Evolutionary conservation across 1,140 invertebrate species (phyloP), one percentile per base, ranked within the genome.

Genomic region (Zaprionus africanus): DNA sequence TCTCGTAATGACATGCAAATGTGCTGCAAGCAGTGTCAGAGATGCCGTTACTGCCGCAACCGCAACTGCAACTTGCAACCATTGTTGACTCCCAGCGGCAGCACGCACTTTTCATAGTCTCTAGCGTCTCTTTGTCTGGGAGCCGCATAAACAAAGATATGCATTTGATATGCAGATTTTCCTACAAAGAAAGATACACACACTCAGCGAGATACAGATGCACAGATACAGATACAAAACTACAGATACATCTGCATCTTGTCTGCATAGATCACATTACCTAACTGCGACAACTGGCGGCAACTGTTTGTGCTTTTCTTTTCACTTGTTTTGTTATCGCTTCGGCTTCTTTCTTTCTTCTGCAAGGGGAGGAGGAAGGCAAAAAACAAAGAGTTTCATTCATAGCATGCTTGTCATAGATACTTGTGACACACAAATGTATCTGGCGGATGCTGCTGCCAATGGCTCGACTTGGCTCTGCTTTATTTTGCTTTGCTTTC

Each of bases 101-200:
- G 49, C 62, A 79, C 77, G 77, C 77, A 76, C 66, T 79, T 79
- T 79, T 5, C 51, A 34, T 6, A 62, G 41, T 57, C 61, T 26
- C 41, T 60, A 34, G 51, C 26, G 15, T 36, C 54, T 74, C 58
- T 75, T 69, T 75, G 58, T 62, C 54, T 72, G 54, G 34, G 58
- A 51, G 38, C 63, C 38, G 53, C 28, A 49, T 9, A 62, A 61
- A 81, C 81, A 84, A 88, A 76, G 81, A 76, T 81, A 84, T 81
- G 85, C 78, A 85, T 90, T 90, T 71, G 81, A 88, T 88, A 85
- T 90, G 85, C 81, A 81, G 81, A 90, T 88, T 82, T 83, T 62
- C 79, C 62, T 60, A 82, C 74, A 67, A 77, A 72, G 62, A 66
- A 66, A 80, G 49, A 79, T 57, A 57, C n/a, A 22, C 13, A 69